Percentiles rank a stretch among this genome's conserved stretches.
These are phyloP conservation scores for Excalfactoria chinensis DNA, from an alignment of 2,113 vertebrate species.

Conservation along the genomic window DNA sequence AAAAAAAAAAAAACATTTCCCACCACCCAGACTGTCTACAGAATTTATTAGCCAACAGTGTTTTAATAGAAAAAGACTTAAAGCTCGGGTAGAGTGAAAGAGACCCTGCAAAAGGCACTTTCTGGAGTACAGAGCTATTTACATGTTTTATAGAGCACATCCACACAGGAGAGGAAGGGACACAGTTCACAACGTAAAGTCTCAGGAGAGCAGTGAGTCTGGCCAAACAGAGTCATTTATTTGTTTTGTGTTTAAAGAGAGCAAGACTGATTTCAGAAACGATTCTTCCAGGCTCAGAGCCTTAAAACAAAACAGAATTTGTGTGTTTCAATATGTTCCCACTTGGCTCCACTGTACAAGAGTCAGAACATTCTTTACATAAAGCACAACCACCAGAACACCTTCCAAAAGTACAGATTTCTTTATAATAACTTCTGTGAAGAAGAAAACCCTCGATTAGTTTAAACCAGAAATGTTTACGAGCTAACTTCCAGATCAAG, in stretches of 20 bases:
- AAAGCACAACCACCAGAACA: conserved; percentile 1
- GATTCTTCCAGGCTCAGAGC: background rate
- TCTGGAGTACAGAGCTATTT: conserved; percentile 11
- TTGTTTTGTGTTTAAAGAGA: conserved; percentile 23
- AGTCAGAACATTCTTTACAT: background rate
- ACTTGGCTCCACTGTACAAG: background rate
- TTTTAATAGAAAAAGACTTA: background rate
- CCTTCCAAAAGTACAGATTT: background rate
- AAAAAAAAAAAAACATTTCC: background rate
- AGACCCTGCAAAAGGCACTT: background rate
- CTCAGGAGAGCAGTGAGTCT: fast-evolving
- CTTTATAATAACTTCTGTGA: background rate
- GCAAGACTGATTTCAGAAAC: background rate
- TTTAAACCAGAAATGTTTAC: background rate
- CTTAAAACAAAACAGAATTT: background rate
- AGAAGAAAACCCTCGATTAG: background rate
- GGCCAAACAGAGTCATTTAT: background rate
- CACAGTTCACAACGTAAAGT: fast-evolving
- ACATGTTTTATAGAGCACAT: conserved; percentile 29
- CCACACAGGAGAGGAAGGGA: background rate
- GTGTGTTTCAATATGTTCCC: background rate
- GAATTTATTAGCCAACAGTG: conserved; percentile 33
- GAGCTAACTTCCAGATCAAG: background rate
- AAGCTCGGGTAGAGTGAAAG: background rate
- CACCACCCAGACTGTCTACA: background rate